Percentiles rank a stretch among this genome's conserved stretches.
Conservation (phyloP, 2,888 invertebrate species). For the Drosophila paramelanica region DNA sequence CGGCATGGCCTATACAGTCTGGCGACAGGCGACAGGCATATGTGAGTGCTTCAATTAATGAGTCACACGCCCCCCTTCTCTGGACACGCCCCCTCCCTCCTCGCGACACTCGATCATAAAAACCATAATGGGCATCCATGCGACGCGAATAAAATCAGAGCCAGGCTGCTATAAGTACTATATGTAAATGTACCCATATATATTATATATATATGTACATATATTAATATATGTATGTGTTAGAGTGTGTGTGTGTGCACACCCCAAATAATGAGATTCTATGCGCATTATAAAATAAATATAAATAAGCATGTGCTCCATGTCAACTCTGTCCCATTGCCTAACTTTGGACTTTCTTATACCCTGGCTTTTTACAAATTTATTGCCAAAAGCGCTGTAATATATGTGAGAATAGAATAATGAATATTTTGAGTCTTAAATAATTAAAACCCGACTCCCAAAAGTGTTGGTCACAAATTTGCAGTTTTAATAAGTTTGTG, state of each 20-base stretch:
- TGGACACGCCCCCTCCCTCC: neutral
- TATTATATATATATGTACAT: constrained; percentile 9
- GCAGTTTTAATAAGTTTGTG: too few relatives aligned
- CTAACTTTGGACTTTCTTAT: neutral
- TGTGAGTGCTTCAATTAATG: constrained; percentile 48
- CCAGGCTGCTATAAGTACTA: constrained; percentile 25
- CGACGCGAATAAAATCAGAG: constrained; percentile 51
- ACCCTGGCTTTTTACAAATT: neutral
- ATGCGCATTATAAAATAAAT: constrained; percentile 24
- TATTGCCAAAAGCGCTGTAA: too few relatives aligned
- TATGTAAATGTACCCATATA: neutral
- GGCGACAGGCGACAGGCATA: constrained; percentile 38
- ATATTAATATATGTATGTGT: constrained; percentile 12
- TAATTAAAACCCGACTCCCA: too few relatives aligned
- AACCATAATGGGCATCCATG: constrained; percentile 46
- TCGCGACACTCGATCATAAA: constrained; percentile 47
- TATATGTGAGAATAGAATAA: too few relatives aligned
- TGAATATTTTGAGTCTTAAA: too few relatives aligned
- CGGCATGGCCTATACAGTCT: constrained; percentile 19
- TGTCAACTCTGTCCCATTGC: constrained; percentile 1
- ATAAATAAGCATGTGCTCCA: constrained; percentile 1
- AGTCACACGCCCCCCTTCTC: constrained; percentile 29
- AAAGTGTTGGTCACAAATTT: too few relatives aligned
- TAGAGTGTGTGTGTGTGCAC: constrained; percentile 1
- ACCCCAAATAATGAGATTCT: constrained; percentile 43